Evolutionary conservation across 2,113 vertebrate genomes (phyloP).

Genomic region (Ornithorhynchus anatinus): DNA sequence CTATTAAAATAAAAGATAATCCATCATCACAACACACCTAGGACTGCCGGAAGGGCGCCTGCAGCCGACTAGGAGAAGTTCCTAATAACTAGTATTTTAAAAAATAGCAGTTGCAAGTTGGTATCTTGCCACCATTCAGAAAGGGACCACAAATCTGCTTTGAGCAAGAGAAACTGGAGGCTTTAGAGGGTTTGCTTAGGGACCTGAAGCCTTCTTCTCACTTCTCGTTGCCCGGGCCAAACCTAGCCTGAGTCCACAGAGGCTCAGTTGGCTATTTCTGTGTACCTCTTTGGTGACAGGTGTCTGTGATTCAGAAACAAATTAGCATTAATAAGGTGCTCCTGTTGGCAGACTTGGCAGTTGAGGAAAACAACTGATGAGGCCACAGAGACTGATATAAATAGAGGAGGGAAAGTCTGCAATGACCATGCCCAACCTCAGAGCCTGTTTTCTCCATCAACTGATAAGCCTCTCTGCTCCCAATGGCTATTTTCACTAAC

Average conservation of each 20-base stretch:
- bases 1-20: constrained; percentile 60
- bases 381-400: neutral
- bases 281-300: constrained; percentile 61
- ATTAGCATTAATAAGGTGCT: constrained; percentile 58
- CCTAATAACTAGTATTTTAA: constrained; percentile 45
- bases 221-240: neutral
- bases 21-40: constrained; percentile 38
- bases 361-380: neutral
- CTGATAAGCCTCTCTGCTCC: neutral
- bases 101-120: constrained; percentile 32
- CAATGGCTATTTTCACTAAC: too few species aligned
- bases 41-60: constrained; percentile 38
- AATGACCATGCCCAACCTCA: neutral
- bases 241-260: neutral
- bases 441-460: neutral
- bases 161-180: neutral
- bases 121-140: constrained; percentile 17
- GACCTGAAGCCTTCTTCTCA: constrained; percentile 19
- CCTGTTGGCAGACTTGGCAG: constrained; percentile 43
- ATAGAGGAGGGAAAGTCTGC: constrained; percentile 1
- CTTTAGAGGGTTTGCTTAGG: neutral
- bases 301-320: constrained; percentile 50
- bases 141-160: constrained; percentile 22
- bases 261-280: constrained; percentile 47
- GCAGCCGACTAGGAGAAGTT: constrained; percentile 39